Conservation (phyloP, 2,113 vertebrate species). For the Bombycilla garrulus region DNA sequence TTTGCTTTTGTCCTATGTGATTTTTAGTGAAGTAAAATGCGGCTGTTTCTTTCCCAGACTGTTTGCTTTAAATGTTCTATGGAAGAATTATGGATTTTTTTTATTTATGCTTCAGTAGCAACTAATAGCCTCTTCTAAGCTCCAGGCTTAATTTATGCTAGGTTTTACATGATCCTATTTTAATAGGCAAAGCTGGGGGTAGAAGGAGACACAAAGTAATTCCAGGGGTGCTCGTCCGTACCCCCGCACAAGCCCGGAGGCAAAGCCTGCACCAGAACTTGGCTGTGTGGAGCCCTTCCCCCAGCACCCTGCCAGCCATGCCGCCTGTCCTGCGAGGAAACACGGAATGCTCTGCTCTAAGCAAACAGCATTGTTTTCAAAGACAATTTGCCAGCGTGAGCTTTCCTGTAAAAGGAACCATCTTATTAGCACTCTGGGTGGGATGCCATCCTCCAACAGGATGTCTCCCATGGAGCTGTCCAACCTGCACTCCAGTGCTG, state of each 20-base stretch:
- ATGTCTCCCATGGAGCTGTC: not conserved
- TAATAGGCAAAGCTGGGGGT: not conserved
- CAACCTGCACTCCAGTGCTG: not conserved
- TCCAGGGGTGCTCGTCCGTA: not conserved
- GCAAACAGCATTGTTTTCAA: constrained; percentile 43
- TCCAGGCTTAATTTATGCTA: not conserved
- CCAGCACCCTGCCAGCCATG: not conserved
- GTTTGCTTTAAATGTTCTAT: constrained; percentile 36
- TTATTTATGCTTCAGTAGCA: constrained; percentile 53
- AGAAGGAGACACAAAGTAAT: not conserved
- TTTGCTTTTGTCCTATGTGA: constrained; percentile 48
- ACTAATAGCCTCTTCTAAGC: not conserved
- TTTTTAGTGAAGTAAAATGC: constrained; percentile 14
- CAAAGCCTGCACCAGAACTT: not conserved
- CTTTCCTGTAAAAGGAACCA: constrained; percentile 31
- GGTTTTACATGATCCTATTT: not conserved
- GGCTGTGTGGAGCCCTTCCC: not conserved
- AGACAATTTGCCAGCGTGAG: constrained; percentile 37
- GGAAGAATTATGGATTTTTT: constrained; percentile 50
- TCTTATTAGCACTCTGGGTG: constrained; percentile 41
- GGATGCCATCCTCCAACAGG: not conserved
- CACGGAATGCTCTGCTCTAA: not conserved
- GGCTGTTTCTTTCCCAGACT: constrained; percentile 35
- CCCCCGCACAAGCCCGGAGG: not conserved
- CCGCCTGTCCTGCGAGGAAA: not conserved